Evolutionary conservation across 2,113 vertebrate genomes (phyloP).

Genomic region (Anarhynchus alexandrinus): DNA sequence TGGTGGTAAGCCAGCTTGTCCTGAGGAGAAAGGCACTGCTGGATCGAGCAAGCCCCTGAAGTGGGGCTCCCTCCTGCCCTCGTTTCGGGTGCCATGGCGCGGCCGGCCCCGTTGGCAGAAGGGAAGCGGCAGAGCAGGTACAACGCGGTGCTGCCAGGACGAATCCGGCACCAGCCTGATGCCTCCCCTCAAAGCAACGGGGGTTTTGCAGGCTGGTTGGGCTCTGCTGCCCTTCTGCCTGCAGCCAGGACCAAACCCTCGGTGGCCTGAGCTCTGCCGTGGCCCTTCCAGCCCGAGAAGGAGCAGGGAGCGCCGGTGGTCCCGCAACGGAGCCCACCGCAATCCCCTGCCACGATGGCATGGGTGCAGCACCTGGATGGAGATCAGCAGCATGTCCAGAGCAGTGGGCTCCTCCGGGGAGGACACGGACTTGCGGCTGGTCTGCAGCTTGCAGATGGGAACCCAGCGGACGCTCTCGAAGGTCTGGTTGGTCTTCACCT

Average conservation of each 20-base stretch:
- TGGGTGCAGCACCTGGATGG: constrained; percentile 74
- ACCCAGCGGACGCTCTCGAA: constrained; percentile 85
- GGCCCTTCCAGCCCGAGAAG: not conserved
- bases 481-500: constrained; percentile 79
- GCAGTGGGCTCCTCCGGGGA: constrained; percentile 85
- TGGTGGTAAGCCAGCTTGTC: constrained; percentile 89
- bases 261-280: accelerated
- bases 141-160: accelerated
- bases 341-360: not conserved
- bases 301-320: not conserved
- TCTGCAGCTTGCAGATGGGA: constrained; percentile 85
- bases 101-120: not conserved
- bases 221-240: not conserved
- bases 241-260: not conserved
- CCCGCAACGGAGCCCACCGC: not conserved
- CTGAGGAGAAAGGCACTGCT: constrained; percentile 56
- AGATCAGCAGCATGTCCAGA: constrained; percentile 85
- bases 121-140: not conserved
- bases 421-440: constrained; percentile 85
- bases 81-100: accelerated
- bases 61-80: not conserved
- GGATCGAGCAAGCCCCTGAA: not conserved
- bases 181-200: not conserved
- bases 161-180: not conserved
- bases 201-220: not conserved